Base-by-base conservation (phyloP, 92 coral and sea anemone genomes). In the Heliopora coerulea region DNA sequence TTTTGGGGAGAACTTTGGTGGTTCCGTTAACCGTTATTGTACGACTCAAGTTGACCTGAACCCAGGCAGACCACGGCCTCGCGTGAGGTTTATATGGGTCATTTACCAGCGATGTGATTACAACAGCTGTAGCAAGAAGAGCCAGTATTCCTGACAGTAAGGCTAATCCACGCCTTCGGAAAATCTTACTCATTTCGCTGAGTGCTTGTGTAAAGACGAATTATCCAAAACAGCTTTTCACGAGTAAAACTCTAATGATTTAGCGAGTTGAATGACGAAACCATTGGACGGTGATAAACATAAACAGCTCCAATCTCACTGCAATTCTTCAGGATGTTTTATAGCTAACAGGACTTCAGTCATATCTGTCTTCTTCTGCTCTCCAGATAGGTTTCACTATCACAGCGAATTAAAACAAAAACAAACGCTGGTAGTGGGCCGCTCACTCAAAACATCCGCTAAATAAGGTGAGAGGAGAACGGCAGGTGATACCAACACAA, bases 61-160 rank as follows among this genome's bases (percentile, higher is more conserved):
- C 74, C 74, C 74, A 67, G 18, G 74, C 20, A 1, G 74, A 67
- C 74, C 74, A 67, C 1, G 74, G 74, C 27, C 74, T 44, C 14
- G 58, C 14, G 39, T 67, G 58, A 6, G 74, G 74, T 49, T 67
- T 67, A 41, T 70, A 63, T 0, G 77, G 77, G 23, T 70, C 77
- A 54, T 70, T 70, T 31, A 70, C 57, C 49, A 70, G 14, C 6
- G 57, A 49, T 24, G 77, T 70, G 9, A 70, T 34, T 18, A 70
- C 29, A 7, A 70, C 23, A 12, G 49, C 63, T 13, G 63, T 28
- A 0, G 77, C 60, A 0, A 70, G 52, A 7, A 70, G 63, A 21
- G 46, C 56, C 0, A 70, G 62, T 17, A 54, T 13, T 50, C 77
- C 77, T 32, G 77, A 70, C 0, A 70, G 49, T 11, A 70, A 70